Conservation (phyloP, 2,888 invertebrate genomes). For the Rugalucina vietnamica region DNA sequence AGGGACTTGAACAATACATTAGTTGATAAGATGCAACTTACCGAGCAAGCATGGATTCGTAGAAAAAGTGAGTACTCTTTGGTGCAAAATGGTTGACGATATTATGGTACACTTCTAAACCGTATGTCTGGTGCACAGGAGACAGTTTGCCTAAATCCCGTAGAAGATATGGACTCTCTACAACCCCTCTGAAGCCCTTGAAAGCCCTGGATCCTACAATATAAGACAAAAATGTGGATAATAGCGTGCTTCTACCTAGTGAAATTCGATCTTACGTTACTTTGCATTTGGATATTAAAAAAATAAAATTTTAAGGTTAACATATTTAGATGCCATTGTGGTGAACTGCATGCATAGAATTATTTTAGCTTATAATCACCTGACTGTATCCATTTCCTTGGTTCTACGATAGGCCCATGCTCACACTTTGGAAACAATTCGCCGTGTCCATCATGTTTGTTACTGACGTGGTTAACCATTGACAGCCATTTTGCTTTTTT, state of each 20-base stretch:
- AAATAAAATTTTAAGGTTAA: too few species aligned
- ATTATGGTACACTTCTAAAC: conserved; percentile 40
- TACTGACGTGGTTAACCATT: not conserved
- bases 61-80: conserved; percentile 35
- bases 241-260: too few species aligned
- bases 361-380: too few species aligned
- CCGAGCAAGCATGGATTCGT: conserved; percentile 33
- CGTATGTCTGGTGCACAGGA: conserved; percentile 39
- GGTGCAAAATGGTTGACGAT: conserved; percentile 45
- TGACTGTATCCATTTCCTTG: not conserved
- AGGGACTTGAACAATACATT: too few species aligned
- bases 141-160: conserved; percentile 33
- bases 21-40: too few species aligned
- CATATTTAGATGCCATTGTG: too few species aligned
- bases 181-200: conserved; percentile 25
- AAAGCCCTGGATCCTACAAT: conserved; percentile 25
- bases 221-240: not conserved
- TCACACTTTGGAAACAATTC: not conserved
- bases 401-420: not conserved
- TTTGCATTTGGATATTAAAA: too few species aligned
- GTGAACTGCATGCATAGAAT: too few species aligned
- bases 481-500: not conserved
- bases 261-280: too few species aligned
- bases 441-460: conserved; percentile 6
- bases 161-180: not conserved